phyloP scores from a whole-genome alignment of 2,113 vertebrate species.

The Ophiodon elongatus region DNA sequence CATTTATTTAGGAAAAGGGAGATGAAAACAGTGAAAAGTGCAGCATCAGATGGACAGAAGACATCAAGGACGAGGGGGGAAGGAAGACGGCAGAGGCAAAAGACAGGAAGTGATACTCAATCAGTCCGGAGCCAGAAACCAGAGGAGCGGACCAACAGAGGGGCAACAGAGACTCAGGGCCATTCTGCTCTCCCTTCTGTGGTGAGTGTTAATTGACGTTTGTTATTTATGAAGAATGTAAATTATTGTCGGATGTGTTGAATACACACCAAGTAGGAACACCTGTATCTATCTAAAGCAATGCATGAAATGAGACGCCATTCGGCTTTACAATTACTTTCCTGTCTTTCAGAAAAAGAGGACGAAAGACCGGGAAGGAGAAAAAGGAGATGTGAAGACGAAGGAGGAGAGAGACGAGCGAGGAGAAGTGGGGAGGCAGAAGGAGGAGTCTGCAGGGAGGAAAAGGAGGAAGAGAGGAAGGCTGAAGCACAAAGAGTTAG shows the following conservation, averaged over 20 bases:
- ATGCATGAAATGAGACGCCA: too few relatives aligned
- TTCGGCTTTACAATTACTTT: background rate
- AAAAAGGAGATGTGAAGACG: background rate
- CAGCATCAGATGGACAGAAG: slow-evolving; percentile 21
- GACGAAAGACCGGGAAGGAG: background rate
- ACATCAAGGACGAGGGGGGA: background rate
- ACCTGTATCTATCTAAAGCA: background rate
- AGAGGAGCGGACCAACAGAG: background rate
- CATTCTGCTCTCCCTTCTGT: background rate
- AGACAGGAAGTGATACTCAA: slow-evolving; percentile 17
- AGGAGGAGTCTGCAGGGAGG: slow-evolving; percentile 4
- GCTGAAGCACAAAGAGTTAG: slow-evolving; percentile 10
- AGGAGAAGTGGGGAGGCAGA: background rate
- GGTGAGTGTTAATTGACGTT: slow-evolving; percentile 19
- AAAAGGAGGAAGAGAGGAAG: slow-evolving; percentile 14
- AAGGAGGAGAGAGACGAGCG: background rate
- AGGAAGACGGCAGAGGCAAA: background rate
- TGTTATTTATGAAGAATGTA: too few relatives aligned
- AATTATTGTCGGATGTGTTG: background rate
- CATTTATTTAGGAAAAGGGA: slow-evolving; percentile 21
- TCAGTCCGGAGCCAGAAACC: slow-evolving; percentile 1
- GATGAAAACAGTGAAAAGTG: background rate
- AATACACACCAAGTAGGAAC: background rate
- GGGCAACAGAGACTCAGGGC: background rate
- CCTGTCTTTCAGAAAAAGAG: slow-evolving; percentile 37